Conservation (phyloP, 1,140 invertebrate species). For the Chymomyza costata region DNA sequence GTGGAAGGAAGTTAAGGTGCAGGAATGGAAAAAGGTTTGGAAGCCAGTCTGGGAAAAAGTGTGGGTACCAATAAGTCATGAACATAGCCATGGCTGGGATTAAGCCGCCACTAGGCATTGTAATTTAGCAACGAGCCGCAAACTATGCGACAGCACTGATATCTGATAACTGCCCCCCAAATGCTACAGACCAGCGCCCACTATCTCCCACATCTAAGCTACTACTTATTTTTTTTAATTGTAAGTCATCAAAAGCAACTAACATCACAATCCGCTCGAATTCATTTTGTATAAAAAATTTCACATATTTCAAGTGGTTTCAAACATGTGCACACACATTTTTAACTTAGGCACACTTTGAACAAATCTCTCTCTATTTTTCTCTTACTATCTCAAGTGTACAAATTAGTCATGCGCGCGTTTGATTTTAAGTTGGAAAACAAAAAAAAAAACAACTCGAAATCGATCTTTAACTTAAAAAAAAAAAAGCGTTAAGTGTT, state of each 20-base stretch:
- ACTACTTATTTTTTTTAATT: conserved; percentile 45
- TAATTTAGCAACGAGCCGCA: conserved; percentile 16
- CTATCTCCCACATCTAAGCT: not conserved
- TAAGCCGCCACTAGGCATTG: conserved; percentile 58
- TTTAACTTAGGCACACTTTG: too few relatives aligned
- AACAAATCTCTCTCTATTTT: conserved; percentile 5
- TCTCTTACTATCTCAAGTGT: conserved; percentile 49
- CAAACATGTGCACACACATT: too few relatives aligned
- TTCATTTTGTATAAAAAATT: conserved; percentile 51
- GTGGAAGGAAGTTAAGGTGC: conserved; percentile 83
- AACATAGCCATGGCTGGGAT: conserved; percentile 78
- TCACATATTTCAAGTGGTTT: too few relatives aligned
- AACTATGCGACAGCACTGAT: conserved; percentile 64
- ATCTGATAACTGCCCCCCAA: conserved; percentile 58
- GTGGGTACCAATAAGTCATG: conserved; percentile 80
- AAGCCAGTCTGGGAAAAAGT: conserved; percentile 86
- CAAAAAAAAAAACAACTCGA: conserved; percentile 39
- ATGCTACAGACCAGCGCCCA: conserved; percentile 1
- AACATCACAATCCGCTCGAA: conserved; percentile 2
- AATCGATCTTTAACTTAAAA: conserved; percentile 34
- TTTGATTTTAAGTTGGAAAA: conserved; percentile 65
- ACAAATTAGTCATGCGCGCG: conserved; percentile 71
- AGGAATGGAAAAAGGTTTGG: conserved; percentile 84
- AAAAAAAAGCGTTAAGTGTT: too few relatives aligned
- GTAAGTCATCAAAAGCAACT: conserved; percentile 20